Percentiles rank a stretch among this genome's conserved stretches.
phyloP scores from a whole-genome alignment of 2,888 invertebrate species.

The Lycia hirtaria region DNA sequence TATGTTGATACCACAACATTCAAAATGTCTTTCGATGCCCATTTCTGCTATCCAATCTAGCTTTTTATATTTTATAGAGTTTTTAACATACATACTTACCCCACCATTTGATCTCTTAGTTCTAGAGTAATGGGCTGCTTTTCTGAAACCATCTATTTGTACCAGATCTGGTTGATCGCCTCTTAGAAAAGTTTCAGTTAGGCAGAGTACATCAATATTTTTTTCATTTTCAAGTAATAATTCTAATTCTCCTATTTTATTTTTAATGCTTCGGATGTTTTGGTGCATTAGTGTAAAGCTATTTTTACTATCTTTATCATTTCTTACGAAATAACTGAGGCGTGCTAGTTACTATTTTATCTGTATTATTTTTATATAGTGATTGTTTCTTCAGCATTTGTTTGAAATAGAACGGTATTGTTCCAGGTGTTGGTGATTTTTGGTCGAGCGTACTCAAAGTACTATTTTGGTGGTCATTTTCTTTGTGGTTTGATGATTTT shows the following conservation, averaged over 20 bases:
- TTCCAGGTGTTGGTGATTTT: background rate
- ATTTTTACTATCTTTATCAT: background rate
- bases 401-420: background rate
- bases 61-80: background rate
- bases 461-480: background rate
- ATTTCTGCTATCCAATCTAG: slow-evolving; percentile 3
- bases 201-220: background rate
- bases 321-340: background rate
- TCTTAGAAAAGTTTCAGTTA: slow-evolving; percentile 1
- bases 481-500: background rate
- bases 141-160: background rate
- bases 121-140: background rate
- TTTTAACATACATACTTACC: background rate
- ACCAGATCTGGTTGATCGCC: background rate
- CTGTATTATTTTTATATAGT: background rate
- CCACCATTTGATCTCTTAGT: background rate
- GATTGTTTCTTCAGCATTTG: too few relatives aligned
- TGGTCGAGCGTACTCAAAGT: background rate
- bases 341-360: background rate
- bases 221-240: background rate
- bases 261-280: background rate
- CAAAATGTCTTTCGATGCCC: background rate
- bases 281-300: background rate
- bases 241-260: background rate
- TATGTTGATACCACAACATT: background rate